Percentiles rank a stretch among this genome's conserved stretches.
Evolutionary conservation across 2,113 vertebrate species (phyloP).

Genomic region (Lanius ludovicianus): DNA sequence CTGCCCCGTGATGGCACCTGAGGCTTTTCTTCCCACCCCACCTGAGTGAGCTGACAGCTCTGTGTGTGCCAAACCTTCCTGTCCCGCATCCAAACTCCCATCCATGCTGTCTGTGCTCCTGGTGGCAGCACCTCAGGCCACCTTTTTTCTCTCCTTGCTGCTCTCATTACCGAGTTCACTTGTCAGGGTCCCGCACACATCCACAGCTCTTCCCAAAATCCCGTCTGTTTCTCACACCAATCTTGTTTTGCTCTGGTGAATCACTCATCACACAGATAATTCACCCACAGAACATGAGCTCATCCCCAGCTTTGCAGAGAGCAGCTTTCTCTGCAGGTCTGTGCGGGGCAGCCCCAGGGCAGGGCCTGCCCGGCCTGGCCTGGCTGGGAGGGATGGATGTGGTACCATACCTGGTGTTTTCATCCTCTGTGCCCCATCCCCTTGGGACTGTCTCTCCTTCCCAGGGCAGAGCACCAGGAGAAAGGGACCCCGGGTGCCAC

Average conservation of each 20-base stretch:
- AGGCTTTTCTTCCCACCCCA: not conserved
- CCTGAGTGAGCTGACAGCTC: not conserved
- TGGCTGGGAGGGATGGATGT: not conserved
- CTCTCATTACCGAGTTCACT: rapidly evolving
- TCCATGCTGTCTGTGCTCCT: rapidly evolving
- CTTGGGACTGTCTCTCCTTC: not conserved
- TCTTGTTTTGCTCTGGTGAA: not conserved
- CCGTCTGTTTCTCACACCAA: not conserved
- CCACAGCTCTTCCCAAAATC: not conserved
- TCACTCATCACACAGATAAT: slow-evolving; percentile 13
- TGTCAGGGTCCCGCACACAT: not conserved
- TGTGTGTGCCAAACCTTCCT: rapidly evolving
- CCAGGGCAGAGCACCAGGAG: rapidly evolving
- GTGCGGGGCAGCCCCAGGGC: rapidly evolving
- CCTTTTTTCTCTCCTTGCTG: not conserved
- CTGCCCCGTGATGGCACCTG: rapidly evolving
- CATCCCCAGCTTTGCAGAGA: not conserved
- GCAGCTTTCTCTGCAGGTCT: not conserved
- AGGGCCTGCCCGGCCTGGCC: not conserved
- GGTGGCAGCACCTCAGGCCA: not conserved
- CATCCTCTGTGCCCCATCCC: not conserved
- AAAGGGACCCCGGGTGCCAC: not conserved
- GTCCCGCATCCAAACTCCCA: rapidly evolving
- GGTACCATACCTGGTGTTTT: rapidly evolving
- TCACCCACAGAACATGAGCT: not conserved